Evolutionary conservation across 2,113 vertebrate genomes (phyloP).

Genomic region (Ancistrus triradiatus): DNA sequence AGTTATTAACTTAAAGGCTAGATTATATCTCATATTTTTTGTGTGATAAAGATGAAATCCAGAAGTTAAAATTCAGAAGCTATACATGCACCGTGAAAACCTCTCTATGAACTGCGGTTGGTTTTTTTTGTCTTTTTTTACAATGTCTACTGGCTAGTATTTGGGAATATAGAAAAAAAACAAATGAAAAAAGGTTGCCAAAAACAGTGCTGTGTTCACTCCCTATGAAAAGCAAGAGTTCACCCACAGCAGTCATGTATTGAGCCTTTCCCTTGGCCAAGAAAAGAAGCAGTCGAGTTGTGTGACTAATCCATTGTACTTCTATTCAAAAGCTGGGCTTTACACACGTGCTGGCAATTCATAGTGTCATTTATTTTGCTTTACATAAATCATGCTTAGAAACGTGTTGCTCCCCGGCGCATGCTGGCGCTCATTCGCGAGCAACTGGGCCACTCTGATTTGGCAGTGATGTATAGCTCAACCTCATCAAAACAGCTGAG

Average conservation of each 20-base stretch:
- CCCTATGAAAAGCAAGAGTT: not conserved
- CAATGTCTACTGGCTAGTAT: too few relatives aligned
- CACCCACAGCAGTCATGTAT: not conserved
- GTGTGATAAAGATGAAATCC: too few relatives aligned
- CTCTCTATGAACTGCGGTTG: too few relatives aligned
- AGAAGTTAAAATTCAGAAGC: too few relatives aligned
- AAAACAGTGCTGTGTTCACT: not conserved
- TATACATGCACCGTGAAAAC: too few relatives aligned
- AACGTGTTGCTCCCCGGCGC: constrained; percentile 28
- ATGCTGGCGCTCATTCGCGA: not conserved
- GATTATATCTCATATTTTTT: too few relatives aligned
- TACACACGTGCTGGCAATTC: constrained; percentile 27
- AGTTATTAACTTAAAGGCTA: too few relatives aligned
- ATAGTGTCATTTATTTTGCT: constrained; percentile 47
- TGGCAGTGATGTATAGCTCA: constrained; percentile 54
- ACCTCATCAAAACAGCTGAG: constrained; percentile 60
- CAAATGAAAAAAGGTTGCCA: not conserved
- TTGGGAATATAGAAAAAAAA: too few relatives aligned
- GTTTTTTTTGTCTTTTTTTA: too few relatives aligned
- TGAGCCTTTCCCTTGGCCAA: constrained; percentile 8
- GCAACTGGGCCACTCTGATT: constrained; percentile 42
- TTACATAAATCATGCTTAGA: constrained; percentile 47
- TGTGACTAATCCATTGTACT: constrained; percentile 37
- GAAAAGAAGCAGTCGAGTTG: constrained; percentile 15
- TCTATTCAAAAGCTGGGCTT: constrained; percentile 38